phyloP scores from a whole-genome alignment of 2,113 vertebrate genomes.

The Rostratula benghalensis region DNA sequence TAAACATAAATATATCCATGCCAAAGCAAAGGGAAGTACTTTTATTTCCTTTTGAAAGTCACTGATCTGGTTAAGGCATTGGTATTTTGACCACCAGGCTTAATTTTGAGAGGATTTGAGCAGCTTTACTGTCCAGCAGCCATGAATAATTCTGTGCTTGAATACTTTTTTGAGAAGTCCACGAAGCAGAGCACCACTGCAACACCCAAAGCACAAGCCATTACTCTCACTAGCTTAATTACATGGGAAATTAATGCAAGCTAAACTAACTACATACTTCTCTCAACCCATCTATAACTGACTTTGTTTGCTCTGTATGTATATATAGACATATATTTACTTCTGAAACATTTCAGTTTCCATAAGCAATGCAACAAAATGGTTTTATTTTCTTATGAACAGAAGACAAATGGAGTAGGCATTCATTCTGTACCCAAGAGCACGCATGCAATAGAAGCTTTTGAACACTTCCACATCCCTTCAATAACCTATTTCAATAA shows the following conservation, averaged over 20 bases:
- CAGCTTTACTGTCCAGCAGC: constrained; percentile 14
- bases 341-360: background rate
- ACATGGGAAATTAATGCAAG: background rate
- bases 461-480: background rate
- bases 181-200: background rate
- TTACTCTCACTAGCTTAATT: background rate
- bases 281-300: background rate
- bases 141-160: background rate
- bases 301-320: background rate
- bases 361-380: background rate
- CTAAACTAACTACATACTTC: background rate
- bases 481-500: background rate
- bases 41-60: background rate
- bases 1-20: background rate
- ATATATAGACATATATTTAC: background rate
- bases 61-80: background rate
- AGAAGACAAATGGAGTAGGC: background rate
- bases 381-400: background rate
- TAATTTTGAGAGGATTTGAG: constrained; percentile 39
- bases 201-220: background rate
- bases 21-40: background rate
- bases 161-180: background rate
- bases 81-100: constrained; percentile 8
- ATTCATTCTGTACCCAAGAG: background rate
- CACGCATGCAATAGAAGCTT: background rate